Base-by-base conservation (phyloP, 2,797 vertebrate genomes). In the Orestias chungarensis region DNA sequence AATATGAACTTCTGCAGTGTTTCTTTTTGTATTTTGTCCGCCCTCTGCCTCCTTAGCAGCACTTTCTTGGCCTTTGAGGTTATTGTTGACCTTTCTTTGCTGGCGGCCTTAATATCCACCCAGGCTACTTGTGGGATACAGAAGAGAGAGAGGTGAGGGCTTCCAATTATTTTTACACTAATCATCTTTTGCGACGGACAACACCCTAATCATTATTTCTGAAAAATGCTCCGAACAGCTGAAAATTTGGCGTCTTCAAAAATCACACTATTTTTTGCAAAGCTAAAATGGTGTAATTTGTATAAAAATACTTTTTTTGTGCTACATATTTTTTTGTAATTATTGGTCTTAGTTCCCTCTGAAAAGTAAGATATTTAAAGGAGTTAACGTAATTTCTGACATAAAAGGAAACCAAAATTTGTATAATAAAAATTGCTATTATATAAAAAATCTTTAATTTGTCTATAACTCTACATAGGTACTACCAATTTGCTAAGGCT, bases 131-230 rank as follows among this genome's bases (percentile, higher is more conserved):
- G 83, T 68, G 77, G 86, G 90, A 89, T 81, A 55, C 68, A 59
- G 84, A 82, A 42, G 73, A 73, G 70, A 68, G 75, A 82, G 81
- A 88, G 78, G 78, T 74, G 83, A 68, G 88, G 81, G 69, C 88
- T 80, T 86, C 87, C 89, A 90, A 93, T 94, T 94, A 94, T 94
- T 93, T 87, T 90, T 93, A 88, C 92, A 86, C 92, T 93, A 90
- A 94, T 94, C 95, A 94, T 93, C 90, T 90, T 93, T 93, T 93
- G 91, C 93, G 93, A 95, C 94, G 91, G 91, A 95, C 94, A 92
- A 91, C 90, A 94, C 93, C 94, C 93, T 93, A 90, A 93, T 94
- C 94, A 93, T 94, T 90, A 90, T 90, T 92, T 74, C 93, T 93
- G 90, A 94, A 89, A 93, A 94, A 92, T 90, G 91, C 91, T 94